These are phyloP conservation scores for Eumaeus atala DNA, from an alignment of 1,140 invertebrate species.

Conservation along the genomic window DNA sequence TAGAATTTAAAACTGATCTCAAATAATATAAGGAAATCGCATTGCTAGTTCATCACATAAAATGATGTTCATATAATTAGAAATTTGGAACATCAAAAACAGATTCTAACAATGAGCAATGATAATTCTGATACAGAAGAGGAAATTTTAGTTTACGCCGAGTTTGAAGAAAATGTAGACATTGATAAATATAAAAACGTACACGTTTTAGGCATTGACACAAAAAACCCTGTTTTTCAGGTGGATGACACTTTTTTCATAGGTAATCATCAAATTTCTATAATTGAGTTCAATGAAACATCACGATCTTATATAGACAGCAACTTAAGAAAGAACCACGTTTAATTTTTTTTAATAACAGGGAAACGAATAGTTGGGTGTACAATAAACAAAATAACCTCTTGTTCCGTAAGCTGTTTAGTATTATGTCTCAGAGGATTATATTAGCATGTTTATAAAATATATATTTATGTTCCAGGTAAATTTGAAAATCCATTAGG, in stretches of 20 bases:
- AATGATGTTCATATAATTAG: no score
- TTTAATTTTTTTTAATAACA: not conserved
- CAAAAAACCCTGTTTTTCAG: conserved; percentile 52
- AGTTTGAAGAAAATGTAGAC: conserved; percentile 52
- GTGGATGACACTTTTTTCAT: conserved; percentile 61
- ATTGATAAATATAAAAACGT: conserved; percentile 52
- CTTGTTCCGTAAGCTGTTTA: no score
- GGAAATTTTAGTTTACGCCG: conserved; percentile 54
- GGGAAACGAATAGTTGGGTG: no score
- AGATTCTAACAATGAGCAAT: conserved; percentile 7
- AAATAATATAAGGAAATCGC: no score
- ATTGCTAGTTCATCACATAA: no score
- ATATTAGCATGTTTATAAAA: conserved; percentile 6
- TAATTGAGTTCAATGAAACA: not conserved
- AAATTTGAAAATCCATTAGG: conserved; percentile 56
- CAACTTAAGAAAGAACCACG: not conserved
- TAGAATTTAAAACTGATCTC: no score
- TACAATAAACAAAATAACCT: not conserved
- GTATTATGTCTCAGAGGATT: no score
- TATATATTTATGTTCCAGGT: conserved; percentile 41
- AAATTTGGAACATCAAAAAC: not conserved
- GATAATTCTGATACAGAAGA: conserved; percentile 43
- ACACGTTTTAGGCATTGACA: conserved; percentile 57
- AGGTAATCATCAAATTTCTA: conserved; percentile 31
- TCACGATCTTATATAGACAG: no score